These are phyloP conservation scores for Lepetodrilus schrolli DNA, from an alignment of 2,888 invertebrate genomes.

Conservation along the genomic window DNA sequence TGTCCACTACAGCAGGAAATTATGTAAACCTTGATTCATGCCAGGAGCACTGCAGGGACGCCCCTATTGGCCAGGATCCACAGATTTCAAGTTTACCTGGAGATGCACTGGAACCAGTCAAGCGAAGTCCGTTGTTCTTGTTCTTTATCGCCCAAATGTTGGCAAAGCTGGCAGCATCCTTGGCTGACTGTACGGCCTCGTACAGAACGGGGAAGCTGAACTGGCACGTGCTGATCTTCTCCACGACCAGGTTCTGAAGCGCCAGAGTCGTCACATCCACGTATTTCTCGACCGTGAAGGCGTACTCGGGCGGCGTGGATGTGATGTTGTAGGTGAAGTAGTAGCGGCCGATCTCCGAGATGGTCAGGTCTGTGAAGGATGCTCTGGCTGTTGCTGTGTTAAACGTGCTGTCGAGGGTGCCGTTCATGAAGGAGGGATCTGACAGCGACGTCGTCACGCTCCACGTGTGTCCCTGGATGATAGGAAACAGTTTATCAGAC, in stretches of 20 bases:
- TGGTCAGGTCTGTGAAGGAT: slow-evolving; percentile 45
- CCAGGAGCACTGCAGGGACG: too few species aligned
- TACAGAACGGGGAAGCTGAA: slow-evolving; percentile 54
- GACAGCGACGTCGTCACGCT: slow-evolving; percentile 39
- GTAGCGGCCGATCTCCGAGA: slow-evolving; percentile 48
- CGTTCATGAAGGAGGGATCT: slow-evolving; percentile 40
- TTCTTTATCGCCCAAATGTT: slow-evolving; percentile 36
- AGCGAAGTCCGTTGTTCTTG: slow-evolving; percentile 13
- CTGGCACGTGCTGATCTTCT: slow-evolving; percentile 44
- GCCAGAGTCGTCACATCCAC: slow-evolving; percentile 42
- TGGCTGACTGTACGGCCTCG: slow-evolving; percentile 32
- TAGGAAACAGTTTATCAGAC: too few species aligned
- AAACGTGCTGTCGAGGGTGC: slow-evolving; percentile 40
- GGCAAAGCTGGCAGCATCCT: slow-evolving; percentile 37
- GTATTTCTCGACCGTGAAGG: slow-evolving; percentile 45
- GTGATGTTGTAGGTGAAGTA: slow-evolving; percentile 44
- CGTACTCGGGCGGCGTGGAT: slow-evolving; percentile 52
- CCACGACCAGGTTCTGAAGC: slow-evolving; percentile 41
- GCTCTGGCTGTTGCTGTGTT: slow-evolving; percentile 44
- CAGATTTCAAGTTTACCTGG: too few species aligned
- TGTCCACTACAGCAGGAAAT: too few species aligned
- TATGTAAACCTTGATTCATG: too few species aligned
- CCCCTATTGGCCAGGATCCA: too few species aligned
- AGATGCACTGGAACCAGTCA: background rate
- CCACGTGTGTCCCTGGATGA: slow-evolving; percentile 56